These are phyloP conservation scores for Zapus hudsonius DNA, from an alignment of 2,113 vertebrate genomes.

Conservation along the genomic window DNA sequence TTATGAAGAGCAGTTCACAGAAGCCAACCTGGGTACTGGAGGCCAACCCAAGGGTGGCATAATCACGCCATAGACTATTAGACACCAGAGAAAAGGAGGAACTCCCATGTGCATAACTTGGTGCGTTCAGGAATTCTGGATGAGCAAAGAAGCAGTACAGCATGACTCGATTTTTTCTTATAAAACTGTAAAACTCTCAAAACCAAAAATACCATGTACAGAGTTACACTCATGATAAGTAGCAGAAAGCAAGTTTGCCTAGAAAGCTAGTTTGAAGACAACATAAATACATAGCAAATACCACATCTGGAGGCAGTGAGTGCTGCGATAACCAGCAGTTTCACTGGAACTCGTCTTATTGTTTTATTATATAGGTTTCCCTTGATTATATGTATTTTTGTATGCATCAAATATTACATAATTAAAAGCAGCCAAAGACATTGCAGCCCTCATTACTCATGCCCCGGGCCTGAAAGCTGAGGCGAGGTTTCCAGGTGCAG, in stretches of 20 bases:
- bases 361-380: neutral
- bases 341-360: neutral
- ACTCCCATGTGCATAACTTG: fast-evolving
- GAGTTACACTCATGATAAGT: neutral
- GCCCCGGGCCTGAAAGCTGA: neutral
- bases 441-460: neutral
- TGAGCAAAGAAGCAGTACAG: neutral
- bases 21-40: neutral
- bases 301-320: neutral
- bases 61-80: neutral
- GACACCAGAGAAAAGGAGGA: neutral
- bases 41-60: fast-evolving
- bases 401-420: neutral
- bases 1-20: neutral
- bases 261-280: neutral
- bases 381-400: neutral
- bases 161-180: no score
- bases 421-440: neutral
- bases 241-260: neutral
- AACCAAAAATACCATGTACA: no score
- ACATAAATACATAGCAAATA: neutral
- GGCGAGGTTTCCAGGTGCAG: neutral
- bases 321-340: neutral
- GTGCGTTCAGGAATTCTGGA: neutral
- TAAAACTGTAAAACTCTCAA: no score